Conservation (phyloP, 2,113 vertebrate genomes). For the Malurus cyaneus region DNA sequence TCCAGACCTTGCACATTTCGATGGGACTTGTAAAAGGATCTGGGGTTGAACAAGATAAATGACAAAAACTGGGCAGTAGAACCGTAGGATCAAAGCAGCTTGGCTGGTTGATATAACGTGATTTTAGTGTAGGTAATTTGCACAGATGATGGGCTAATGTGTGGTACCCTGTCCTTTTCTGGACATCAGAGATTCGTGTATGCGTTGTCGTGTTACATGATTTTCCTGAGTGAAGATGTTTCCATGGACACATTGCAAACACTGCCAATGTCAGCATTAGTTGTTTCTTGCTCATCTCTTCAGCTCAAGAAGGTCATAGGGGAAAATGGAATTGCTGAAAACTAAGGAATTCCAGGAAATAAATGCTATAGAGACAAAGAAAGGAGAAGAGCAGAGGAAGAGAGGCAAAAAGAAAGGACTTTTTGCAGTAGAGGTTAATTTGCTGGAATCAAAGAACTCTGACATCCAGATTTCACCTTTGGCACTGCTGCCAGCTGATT, state of each 20-base stretch:
- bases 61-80: neutral
- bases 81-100: neutral
- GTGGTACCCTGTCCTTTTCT: neutral
- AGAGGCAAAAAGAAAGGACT: no score
- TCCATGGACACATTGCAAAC: neutral
- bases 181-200: rapidly evolving
- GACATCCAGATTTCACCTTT: neutral
- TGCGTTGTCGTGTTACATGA: neutral
- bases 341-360: no score
- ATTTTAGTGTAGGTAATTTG: neutral
- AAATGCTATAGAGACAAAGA: no score
- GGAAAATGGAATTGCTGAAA: no score
- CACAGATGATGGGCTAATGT: neutral
- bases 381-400: no score
- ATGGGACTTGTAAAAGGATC: neutral
- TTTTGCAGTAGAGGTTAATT: neutral
- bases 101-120: no score
- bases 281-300: neutral
- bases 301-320: no score
- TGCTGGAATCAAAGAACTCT: neutral
- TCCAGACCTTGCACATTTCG: neutral
- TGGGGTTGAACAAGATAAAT: neutral
- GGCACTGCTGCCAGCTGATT: neutral
- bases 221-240: neutral
- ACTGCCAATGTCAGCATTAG: neutral